phyloP scores from a whole-genome alignment of 2,888 invertebrate genomes.

The Ommatoiulus sabulosus region DNA sequence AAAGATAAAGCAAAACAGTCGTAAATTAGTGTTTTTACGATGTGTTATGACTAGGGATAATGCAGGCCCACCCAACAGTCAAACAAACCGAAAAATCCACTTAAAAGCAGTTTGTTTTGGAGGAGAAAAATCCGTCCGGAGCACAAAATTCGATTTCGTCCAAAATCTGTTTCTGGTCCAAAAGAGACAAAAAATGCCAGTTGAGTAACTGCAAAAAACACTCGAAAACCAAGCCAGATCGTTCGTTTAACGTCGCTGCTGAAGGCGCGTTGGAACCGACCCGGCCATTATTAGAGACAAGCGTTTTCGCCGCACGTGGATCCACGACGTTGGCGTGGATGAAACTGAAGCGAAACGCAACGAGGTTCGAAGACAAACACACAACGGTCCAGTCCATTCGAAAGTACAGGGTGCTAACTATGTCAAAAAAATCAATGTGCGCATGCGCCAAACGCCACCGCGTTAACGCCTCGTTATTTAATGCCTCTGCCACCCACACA shows the following conservation, averaged over 20 bases:
- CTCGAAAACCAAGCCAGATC: not conserved
- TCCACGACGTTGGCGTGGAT: not conserved
- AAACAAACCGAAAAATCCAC: not conserved
- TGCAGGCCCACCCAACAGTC: not conserved
- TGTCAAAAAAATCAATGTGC: not conserved
- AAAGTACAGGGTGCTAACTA: not conserved
- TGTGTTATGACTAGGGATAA: not conserved
- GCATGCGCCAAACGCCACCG: not conserved
- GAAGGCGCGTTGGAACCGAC: not conserved
- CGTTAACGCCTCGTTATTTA: not conserved
- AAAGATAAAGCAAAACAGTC: not conserved
- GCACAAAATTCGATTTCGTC: not conserved
- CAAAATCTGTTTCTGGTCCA: not conserved
- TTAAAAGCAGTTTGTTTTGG: not conserved
- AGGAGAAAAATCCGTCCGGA: not conserved
- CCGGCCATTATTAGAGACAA: conserved; percentile 38
- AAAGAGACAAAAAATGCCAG: too few species aligned
- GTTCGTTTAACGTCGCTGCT: not conserved
- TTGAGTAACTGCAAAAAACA: not conserved
- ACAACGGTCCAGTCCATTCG: not conserved
- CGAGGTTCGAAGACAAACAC: not conserved
- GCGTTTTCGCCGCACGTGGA: not conserved
- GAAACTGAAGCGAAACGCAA: not conserved
- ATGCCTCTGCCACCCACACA: not conserved
- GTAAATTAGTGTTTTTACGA: not conserved